Evolutionary conservation across 2,797 vertebrate species (phyloP).

Genomic region (Odontamblyopus lacepedii): DNA sequence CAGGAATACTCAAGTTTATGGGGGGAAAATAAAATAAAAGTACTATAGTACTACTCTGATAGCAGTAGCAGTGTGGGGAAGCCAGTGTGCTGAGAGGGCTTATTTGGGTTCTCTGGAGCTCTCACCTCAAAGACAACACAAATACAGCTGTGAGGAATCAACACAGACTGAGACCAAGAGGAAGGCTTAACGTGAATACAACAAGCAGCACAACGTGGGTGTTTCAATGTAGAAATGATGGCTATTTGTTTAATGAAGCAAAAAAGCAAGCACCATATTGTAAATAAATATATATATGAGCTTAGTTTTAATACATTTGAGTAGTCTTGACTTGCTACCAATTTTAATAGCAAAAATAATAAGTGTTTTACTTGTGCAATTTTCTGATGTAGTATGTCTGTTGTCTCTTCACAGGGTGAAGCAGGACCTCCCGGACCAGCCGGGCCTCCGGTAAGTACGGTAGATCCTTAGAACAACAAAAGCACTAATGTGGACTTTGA

Average conservation of each 20-base stretch:
- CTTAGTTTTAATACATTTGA: neutral
- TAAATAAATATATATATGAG: neutral
- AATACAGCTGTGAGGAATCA: slow-evolving; percentile 59
- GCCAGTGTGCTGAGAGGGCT: slow-evolving; percentile 23
- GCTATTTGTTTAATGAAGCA: neutral
- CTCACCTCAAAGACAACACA: slow-evolving; percentile 49
- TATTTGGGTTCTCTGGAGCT: slow-evolving; percentile 28
- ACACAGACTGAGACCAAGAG: slow-evolving; percentile 22
- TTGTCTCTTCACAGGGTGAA: slow-evolving; percentile 79
- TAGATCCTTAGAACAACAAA: slow-evolving; percentile 44
- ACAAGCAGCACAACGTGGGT: neutral
- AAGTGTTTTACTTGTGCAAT: neutral
- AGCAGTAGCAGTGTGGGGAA: neutral
- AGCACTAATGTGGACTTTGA: slow-evolving; percentile 8
- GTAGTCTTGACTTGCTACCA: neutral
- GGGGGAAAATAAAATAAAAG: too few relatives aligned
- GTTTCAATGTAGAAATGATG: neutral
- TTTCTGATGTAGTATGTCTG: slow-evolving; percentile 8
- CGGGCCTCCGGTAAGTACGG: slow-evolving; percentile 93
- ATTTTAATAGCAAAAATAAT: neutral
- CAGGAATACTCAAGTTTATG: slow-evolving; percentile 17
- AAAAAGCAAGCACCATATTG: neutral
- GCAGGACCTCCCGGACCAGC: slow-evolving; percentile 87
- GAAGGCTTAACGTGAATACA: neutral
- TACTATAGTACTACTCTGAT: neutral